phyloP scores from a whole-genome alignment of 2,113 vertebrate genomes.

The Tenrec ecaudatus region DNA sequence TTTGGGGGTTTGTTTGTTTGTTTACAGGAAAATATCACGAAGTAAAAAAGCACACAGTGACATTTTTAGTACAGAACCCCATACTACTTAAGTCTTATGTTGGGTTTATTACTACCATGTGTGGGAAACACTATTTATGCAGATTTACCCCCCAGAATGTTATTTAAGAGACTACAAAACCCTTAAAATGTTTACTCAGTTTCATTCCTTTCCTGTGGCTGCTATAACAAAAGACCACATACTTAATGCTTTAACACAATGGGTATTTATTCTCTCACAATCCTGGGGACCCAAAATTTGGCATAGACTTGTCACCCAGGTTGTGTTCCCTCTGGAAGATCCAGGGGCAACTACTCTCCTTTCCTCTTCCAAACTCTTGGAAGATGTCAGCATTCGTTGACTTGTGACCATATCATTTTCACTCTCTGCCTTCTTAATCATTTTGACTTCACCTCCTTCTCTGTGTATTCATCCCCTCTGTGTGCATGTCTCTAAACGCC shows the following conservation, averaged over 20 bases:
- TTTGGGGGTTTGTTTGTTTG: conserved; percentile 72
- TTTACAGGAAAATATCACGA: conserved; percentile 68
- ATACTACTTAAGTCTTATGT: conserved; percentile 48
- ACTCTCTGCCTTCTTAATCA: neutral
- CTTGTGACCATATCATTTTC: neutral
- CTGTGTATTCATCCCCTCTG: neutral
- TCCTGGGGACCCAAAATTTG: neutral
- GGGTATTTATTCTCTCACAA: conserved; percentile 12
- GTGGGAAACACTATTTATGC: conserved; percentile 50
- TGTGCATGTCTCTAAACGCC: neutral
- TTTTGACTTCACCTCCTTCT: neutral
- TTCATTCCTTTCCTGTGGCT: conserved; percentile 50
- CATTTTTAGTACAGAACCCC: conserved; percentile 71
- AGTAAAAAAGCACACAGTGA: conserved; percentile 47
- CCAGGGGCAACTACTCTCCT: neutral
- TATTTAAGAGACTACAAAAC: conserved; percentile 9
- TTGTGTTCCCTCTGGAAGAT: neutral
- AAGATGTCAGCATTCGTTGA: neutral
- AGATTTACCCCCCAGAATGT: conserved; percentile 43
- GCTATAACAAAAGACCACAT: conserved; percentile 24
- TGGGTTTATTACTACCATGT: conserved; percentile 31
- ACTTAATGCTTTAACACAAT: neutral
- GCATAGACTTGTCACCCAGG: neutral
- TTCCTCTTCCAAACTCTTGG: neutral
- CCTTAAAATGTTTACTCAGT: conserved; percentile 25